Evolutionary conservation across 1,140 invertebrate genomes (phyloP).

Genomic region (Cherax destructor): DNA sequence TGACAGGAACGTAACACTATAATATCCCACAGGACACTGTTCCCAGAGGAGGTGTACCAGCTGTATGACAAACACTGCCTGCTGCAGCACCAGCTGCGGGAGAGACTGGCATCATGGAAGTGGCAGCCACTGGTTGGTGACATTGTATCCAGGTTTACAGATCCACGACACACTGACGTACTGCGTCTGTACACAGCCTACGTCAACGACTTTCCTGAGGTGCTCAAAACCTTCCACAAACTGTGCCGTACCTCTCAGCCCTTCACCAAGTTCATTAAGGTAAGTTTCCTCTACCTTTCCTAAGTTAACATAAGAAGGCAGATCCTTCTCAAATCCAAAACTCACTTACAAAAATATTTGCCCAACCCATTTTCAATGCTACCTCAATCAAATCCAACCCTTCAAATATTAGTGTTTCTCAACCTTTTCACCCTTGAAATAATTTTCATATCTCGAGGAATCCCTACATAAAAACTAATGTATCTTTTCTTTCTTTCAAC

Average conservation of each 20-base stretch:
- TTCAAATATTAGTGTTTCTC: too few relatives aligned
- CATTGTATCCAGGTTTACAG: slow-evolving; percentile 73
- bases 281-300: slow-evolving; percentile 8
- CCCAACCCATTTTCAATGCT: too few relatives aligned
- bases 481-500: too few relatives aligned
- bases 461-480: too few relatives aligned
- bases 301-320: too few relatives aligned
- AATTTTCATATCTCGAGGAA: too few relatives aligned
- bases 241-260: slow-evolving; percentile 73
- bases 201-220: slow-evolving; percentile 75
- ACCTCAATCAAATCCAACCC: too few relatives aligned
- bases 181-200: slow-evolving; percentile 74
- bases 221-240: slow-evolving; percentile 74
- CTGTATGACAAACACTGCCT: slow-evolving; percentile 76
- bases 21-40: slow-evolving; percentile 73
- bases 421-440: too few relatives aligned
- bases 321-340: too few relatives aligned
- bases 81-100: slow-evolving; percentile 75
- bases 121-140: slow-evolving; percentile 73
- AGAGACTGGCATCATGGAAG: slow-evolving; percentile 74
- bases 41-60: slow-evolving; percentile 75
- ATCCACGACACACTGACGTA: slow-evolving; percentile 73
- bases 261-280: slow-evolving; percentile 75
- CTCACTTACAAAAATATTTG: too few relatives aligned
- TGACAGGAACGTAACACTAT: too few relatives aligned